Percentiles rank a stretch among this genome's conserved stretches.
Evolutionary conservation across 2,888 invertebrate genomes (phyloP).

Genomic region (Ariolimax columbianus): DNA sequence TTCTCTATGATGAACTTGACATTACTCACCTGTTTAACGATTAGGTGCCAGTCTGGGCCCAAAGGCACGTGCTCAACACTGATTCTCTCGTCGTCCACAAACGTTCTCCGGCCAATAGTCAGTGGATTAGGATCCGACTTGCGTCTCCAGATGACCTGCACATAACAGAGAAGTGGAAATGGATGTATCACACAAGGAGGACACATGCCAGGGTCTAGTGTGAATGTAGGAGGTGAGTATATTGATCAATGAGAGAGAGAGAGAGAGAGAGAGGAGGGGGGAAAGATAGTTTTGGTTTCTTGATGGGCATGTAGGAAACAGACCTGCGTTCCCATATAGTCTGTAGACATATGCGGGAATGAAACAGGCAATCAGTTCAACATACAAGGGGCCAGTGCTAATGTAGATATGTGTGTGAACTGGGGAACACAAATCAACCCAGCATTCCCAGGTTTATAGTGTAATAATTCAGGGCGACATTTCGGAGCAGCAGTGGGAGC

Average conservation of each 20-base stretch:
- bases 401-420: too few relatives aligned
- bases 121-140: slow-evolving; percentile 63
- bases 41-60: slow-evolving; percentile 64
- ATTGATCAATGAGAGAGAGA: not conserved
- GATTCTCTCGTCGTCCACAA: slow-evolving; percentile 62
- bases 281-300: not conserved
- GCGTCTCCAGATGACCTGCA: slow-evolving; percentile 66
- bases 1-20: not conserved
- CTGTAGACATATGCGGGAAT: too few relatives aligned
- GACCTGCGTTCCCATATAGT: too few relatives aligned
- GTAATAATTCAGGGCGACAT: too few relatives aligned
- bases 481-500: too few relatives aligned
- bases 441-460: too few relatives aligned
- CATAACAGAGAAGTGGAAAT: slow-evolving; percentile 1
- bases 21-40: slow-evolving; percentile 60
- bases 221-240: not conserved
- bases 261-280: not conserved
- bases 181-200: not conserved
- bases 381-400: too few relatives aligned
- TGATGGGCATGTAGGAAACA: too few relatives aligned
- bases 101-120: slow-evolving; percentile 64
- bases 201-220: not conserved
- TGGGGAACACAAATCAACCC: too few relatives aligned
- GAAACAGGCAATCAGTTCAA: too few relatives aligned
- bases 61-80: slow-evolving; percentile 61